Conservation (phyloP, 2,113 vertebrate genomes). For the Neodon shergylaensis region DNA sequence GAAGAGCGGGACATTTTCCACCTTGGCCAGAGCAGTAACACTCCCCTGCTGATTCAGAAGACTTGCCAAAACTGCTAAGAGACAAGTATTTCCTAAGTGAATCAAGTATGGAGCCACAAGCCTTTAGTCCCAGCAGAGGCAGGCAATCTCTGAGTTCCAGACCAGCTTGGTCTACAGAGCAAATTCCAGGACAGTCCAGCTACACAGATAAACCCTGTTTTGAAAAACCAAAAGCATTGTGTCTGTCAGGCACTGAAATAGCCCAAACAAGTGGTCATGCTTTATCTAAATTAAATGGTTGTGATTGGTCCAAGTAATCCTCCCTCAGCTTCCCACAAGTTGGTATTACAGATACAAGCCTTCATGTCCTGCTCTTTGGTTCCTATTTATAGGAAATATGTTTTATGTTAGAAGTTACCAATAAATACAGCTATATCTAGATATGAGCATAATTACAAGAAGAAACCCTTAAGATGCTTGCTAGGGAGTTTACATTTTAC, state of each 20-base stretch:
- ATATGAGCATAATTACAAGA: neutral
- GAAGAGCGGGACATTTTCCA: neutral
- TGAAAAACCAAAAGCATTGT: neutral
- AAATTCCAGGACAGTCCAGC: neutral
- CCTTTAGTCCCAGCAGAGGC: neutral
- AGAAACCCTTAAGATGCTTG: neutral
- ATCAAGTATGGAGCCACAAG: neutral
- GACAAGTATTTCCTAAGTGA: neutral
- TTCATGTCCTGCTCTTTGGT: neutral
- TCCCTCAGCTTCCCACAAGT: neutral
- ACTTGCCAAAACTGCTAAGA: neutral
- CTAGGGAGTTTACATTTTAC: neutral
- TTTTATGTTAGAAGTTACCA: constrained; percentile 22
- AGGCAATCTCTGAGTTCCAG: neutral
- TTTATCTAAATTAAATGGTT: neutral
- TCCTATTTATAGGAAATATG: neutral
- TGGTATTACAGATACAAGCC: neutral
- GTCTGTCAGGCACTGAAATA: neutral
- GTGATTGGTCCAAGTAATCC: neutral
- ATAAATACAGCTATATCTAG: neutral
- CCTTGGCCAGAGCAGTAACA: neutral
- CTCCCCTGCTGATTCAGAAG: neutral
- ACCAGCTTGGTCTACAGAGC: neutral
- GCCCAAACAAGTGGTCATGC: neutral
- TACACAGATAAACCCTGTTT: neutral